Percentiles rank a stretch among this genome's conserved stretches.
Conservation (phyloP, 2,888 invertebrate genomes). For the Cybosia mesomella region DNA sequence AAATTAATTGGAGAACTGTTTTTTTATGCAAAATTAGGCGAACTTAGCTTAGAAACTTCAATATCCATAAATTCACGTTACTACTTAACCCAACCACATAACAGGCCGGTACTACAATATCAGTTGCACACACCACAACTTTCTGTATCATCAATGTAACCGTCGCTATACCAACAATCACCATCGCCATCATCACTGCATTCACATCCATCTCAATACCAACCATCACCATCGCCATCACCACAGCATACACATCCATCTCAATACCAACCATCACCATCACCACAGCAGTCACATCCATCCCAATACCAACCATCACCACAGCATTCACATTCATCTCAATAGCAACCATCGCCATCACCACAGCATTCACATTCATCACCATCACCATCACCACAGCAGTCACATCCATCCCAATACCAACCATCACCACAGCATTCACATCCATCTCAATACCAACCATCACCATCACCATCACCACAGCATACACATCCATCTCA, state of each 20-base stretch:
- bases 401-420: too few species aligned
- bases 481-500: too few species aligned
- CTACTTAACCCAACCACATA: neutral
- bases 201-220: neutral
- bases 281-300: too few species aligned
- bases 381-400: neutral
- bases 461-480: too few species aligned
- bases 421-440: too few species aligned
- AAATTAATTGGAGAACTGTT: slow-evolving; percentile 6
- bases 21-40: slow-evolving; percentile 7
- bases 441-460: too few species aligned
- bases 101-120: too few species aligned
- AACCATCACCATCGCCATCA: neutral
- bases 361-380: neutral
- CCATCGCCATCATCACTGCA: neutral
- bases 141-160: neutral
- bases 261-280: neutral
- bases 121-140: too few species aligned
- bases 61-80: slow-evolving; percentile 1
- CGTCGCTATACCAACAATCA: neutral
- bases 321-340: too few species aligned
- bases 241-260: neutral
- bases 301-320: too few species aligned
- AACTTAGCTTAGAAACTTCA: neutral
- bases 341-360: neutral